Conservation (phyloP, 92 coral and sea anemone species). For the Plumapathes pennacea region DNA sequence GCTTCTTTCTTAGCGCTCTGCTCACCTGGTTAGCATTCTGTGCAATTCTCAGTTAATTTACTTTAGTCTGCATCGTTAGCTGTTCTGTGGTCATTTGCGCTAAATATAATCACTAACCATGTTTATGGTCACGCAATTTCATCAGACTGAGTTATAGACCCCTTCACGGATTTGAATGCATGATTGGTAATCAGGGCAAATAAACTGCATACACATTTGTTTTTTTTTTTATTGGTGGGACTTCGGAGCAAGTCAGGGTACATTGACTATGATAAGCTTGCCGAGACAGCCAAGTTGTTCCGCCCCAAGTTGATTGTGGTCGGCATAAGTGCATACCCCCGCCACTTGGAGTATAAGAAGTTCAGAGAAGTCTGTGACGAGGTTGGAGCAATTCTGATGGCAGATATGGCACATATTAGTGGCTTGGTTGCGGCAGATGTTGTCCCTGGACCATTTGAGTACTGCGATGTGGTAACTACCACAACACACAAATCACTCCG, state of each 20-base stretch:
- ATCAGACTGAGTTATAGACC: no score
- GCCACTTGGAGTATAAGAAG: conserved; percentile 79
- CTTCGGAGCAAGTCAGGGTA: conserved; percentile 84
- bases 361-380: conserved; percentile 84
- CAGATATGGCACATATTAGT: conserved; percentile 97
- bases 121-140: no score
- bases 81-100: no score
- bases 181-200: no score
- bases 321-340: conserved; percentile 98
- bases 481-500: conserved; percentile 96
- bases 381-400: conserved; percentile 84
- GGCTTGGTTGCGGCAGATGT: conserved; percentile 92
- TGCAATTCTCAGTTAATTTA: no score
- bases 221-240: no score
- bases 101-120: no score
- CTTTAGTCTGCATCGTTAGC: no score
- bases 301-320: conserved; percentile 97
- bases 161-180: no score
- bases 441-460: conserved; percentile 89
- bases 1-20: no score
- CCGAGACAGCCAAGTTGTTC: conserved; percentile 82
- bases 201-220: no score
- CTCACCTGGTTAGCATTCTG: no score
- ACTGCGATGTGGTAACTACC: conserved; percentile 89
- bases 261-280: conserved; percentile 90